A percentile compares a stretch with the other conserved stretches of the same genome.
Evolutionary conservation across 2,797 vertebrate species (phyloP).

Genomic region (Thamnophis elegans): DNA sequence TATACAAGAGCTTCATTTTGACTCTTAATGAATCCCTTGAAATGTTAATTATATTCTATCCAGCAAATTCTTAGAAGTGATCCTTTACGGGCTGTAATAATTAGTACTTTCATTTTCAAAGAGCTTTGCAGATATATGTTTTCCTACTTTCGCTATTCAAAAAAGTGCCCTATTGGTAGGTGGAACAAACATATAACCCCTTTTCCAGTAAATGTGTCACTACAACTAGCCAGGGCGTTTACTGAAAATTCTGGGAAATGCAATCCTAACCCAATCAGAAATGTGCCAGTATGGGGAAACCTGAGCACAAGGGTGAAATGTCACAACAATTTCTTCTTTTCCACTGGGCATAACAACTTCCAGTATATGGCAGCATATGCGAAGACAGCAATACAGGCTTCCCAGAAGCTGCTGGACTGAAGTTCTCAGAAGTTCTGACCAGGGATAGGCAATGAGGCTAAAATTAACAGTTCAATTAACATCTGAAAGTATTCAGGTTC

Average conservation of each 20-base stretch:
- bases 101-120: conserved; percentile 36
- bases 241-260: not conserved
- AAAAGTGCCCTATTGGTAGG: not conserved
- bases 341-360: not conserved
- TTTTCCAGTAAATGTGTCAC: not conserved
- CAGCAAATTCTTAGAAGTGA: conserved; percentile 15
- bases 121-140: conserved; percentile 21
- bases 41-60: conserved; percentile 16
- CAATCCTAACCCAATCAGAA: not conserved
- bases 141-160: not conserved
- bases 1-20: conserved; percentile 43
- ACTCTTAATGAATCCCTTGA: conserved; percentile 24
- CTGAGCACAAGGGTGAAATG: not conserved
- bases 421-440: not conserved
- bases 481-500: not conserved
- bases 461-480: not conserved
- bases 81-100: conserved; percentile 28
- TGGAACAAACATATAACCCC: not conserved
- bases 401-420: not conserved
- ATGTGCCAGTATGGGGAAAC: not conserved
- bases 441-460: not conserved
- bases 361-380: not conserved
- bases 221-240: not conserved
- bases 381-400: not conserved
- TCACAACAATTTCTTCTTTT: not conserved